phyloP scores from a whole-genome alignment of 2,888 invertebrate genomes.

The Drosophila putrida region DNA sequence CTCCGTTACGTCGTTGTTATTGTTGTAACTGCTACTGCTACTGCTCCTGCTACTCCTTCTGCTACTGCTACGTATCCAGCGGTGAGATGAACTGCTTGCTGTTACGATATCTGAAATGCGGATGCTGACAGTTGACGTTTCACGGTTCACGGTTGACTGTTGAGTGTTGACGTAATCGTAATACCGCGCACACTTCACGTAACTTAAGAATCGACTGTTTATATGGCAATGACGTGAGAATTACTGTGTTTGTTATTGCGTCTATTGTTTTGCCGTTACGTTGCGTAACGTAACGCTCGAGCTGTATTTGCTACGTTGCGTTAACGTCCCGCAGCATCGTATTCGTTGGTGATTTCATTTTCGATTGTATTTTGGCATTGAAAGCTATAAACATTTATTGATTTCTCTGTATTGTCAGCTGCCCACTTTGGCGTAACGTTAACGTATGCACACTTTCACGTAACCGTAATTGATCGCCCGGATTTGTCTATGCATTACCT shows the following conservation, averaged over 20 bases:
- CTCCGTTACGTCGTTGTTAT: conserved; percentile 75
- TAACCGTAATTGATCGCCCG: conserved; percentile 38
- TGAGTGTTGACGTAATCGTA: conserved; percentile 41
- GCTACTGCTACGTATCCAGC: conserved; percentile 31
- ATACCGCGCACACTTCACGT: conserved; percentile 64
- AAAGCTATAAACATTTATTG: conserved; percentile 83
- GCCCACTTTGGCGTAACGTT: conserved; percentile 55
- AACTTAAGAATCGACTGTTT: conserved; percentile 28
- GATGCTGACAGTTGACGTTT: conserved; percentile 44
- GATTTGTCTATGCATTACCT: conserved; percentile 64
- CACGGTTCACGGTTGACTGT: conserved; percentile 54
- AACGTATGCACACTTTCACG: conserved; percentile 55
- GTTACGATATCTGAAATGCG: conserved; percentile 27
- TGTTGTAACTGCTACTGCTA: conserved; percentile 32
- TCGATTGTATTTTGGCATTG: conserved; percentile 82
- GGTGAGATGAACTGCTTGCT: conserved; percentile 21
- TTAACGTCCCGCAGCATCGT: conserved; percentile 69
- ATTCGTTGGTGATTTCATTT: conserved; percentile 82
- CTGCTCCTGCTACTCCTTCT: conserved; percentile 13
- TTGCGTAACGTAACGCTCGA: conserved; percentile 60
- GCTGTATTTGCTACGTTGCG: conserved; percentile 67
- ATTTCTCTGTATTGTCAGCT: conserved; percentile 59
- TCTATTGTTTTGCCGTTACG: conserved; percentile 44
- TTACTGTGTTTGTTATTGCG: conserved; percentile 16
- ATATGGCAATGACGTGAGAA: conserved; percentile 40